These are phyloP conservation scores for Protomyctophum bolini DNA, from an alignment of 2,113 vertebrate species.

Conservation along the genomic window DNA sequence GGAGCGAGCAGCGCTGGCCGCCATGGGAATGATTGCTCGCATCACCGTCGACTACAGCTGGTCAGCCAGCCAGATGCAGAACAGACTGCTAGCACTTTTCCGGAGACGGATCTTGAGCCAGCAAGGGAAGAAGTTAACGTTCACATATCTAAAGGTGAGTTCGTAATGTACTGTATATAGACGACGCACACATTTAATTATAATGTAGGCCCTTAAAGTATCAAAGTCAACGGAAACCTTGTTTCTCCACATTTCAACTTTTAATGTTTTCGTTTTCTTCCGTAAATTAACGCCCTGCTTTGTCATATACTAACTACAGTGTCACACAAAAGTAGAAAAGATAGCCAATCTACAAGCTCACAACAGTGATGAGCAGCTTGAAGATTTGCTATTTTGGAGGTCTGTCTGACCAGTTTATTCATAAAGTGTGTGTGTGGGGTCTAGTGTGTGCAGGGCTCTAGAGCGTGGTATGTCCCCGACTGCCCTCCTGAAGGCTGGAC, in stretches of 20 bases:
- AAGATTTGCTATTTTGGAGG: too few species aligned
- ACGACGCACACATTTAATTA: background rate
- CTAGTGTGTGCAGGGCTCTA: conserved; percentile 64
- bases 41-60: conserved; percentile 60
- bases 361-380: too few species aligned
- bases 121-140: conserved; percentile 37
- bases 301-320: too few species aligned
- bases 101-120: conserved; percentile 16
- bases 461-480: conserved; percentile 56
- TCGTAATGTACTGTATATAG: conserved; percentile 4
- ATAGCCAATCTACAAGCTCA: too few species aligned
- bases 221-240: too few species aligned
- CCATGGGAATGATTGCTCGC: conserved; percentile 42
- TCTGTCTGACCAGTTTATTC: too few species aligned
- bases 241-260: too few species aligned
- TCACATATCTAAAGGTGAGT: conserved; percentile 68
- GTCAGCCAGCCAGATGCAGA: conserved; percentile 57
- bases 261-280: too few species aligned
- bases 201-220: too few species aligned
- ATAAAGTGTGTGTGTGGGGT: background rate
- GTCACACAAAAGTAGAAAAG: too few species aligned
- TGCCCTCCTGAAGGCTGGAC: conserved; percentile 64
- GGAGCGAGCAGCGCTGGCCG: conserved; percentile 10
- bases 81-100: conserved; percentile 53
- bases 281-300: too few species aligned